Percentiles rank a stretch among this genome's conserved stretches.
Conservation (phyloP, 2,888 invertebrate genomes). For the Cephus rjabovi region DNA sequence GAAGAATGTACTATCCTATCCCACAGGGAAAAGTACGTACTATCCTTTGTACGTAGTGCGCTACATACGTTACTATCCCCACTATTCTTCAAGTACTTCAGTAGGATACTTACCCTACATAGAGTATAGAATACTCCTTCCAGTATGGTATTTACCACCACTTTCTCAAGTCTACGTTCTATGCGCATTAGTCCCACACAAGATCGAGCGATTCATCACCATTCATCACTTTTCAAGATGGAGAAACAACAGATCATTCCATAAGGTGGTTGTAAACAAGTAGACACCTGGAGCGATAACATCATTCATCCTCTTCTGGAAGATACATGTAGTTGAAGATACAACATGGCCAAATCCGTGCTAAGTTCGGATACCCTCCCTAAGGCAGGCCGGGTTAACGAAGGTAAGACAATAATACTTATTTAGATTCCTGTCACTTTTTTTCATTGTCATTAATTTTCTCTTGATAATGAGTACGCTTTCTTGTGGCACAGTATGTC, state of each 20-base stretch:
- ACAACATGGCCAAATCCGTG: conserved; percentile 60
- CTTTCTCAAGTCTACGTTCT: conserved; percentile 11
- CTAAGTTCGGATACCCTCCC: conserved; percentile 70
- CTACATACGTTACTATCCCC: conserved; percentile 1
- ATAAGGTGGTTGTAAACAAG: conserved; percentile 51
- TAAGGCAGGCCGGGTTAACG: conserved; percentile 76
- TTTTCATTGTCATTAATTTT: conserved; percentile 17
- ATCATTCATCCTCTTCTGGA: neutral
- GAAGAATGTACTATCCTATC: conserved; percentile 20
- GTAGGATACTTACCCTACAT: neutral
- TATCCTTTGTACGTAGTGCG: conserved; percentile 22
- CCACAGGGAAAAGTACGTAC: conserved; percentile 14
- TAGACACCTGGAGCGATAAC: conserved; percentile 4
- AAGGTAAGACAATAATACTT: conserved; percentile 65
- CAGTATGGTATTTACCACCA: conserved; percentile 11
- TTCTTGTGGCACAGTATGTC: conserved; percentile 73
- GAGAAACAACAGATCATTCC: conserved; percentile 43
- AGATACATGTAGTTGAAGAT: conserved; percentile 1
- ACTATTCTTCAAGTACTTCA: conserved; percentile 6
- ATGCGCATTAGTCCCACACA: conserved; percentile 14
- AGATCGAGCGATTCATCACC: conserved; percentile 6
- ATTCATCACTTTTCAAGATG: conserved; percentile 47
- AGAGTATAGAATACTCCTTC: conserved; percentile 6
- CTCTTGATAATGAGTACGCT: neutral
- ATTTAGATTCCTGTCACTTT: conserved; percentile 14